Conservation (phyloP, 2,113 vertebrate species). For the Indri indri region DNA sequence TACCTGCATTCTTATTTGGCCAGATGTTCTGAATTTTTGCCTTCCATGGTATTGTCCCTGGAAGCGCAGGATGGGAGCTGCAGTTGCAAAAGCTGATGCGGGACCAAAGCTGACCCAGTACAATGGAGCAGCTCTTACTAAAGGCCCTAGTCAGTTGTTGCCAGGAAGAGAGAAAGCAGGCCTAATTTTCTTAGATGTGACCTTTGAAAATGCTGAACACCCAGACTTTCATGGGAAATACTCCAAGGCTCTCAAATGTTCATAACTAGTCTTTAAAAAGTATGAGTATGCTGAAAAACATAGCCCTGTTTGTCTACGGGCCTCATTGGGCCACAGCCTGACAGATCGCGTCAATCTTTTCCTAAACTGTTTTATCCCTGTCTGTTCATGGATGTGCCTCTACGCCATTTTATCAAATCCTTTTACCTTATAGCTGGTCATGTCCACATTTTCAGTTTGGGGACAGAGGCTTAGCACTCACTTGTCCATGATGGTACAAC, state of each 20-base stretch:
- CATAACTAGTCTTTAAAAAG: not conserved
- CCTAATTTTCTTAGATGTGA: not conserved
- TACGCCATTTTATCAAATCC: not conserved
- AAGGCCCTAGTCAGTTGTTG: not conserved
- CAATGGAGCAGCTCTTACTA: not conserved
- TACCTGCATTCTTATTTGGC: not conserved
- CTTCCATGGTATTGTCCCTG: not conserved
- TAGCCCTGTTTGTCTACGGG: not conserved
- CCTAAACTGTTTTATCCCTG: not conserved
- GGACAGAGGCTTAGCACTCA: not conserved
- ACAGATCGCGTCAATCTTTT: not conserved
- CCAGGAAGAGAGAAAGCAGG: not conserved
- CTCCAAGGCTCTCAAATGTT: not conserved
- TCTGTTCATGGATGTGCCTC: not conserved
- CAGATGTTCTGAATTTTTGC: not conserved
- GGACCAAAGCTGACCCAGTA: not conserved
- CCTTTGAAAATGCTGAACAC: not conserved
- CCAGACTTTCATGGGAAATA: not conserved
- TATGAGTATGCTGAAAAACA: not conserved
- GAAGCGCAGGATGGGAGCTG: not conserved
- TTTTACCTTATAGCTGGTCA: not conserved
- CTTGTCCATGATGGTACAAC: not conserved
- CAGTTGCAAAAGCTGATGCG: not conserved
- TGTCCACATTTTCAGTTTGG: not conserved
- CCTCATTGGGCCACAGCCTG: not conserved